Base-by-base conservation (phyloP, 2,888 invertebrate genomes). In the Schizaphis graminum region DNA sequence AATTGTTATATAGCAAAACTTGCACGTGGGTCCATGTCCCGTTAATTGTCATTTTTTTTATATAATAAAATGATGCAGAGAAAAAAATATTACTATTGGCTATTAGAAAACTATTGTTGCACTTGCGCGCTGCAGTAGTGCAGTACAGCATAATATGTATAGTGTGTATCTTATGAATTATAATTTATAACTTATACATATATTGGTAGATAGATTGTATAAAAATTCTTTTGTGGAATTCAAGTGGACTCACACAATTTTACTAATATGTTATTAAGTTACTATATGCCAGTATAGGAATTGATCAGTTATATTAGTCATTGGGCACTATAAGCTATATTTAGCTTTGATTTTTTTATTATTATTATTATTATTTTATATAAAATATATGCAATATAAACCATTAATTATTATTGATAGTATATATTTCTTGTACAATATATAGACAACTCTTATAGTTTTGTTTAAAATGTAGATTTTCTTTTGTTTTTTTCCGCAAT, bases 1-100 rank as follows among this genome's bases (percentile, higher is more conserved):
- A 49, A 87, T 61, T 86, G n/a, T 67, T 35, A 56, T 35, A 56
- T 5, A 41, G 41, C 2, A 21, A 91, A 61, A 47, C 86, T 10
- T 77, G 35, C 47, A 86, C 91, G 57, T 47, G 57, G 84, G 84
- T 56, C 7, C 77, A 3, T 49, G 91, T 91, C 44, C 44, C 57
- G 47, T 86, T 86, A 61, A 86, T 91, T 57, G 57, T 86, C 47
- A 13, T 85, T 44, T 85, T 85, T 44, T 85, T 28, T 41, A 10
- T 61, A 10, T 3, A 57, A 28, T 16, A 16, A 44, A 89, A 57
- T 44, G 13, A 47, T 44, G 16, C 5, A 28, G 44, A 47, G 1
- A 28, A 86, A 47, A 13, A 47, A 77, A 35, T 77, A 35, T 21
- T 21, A 21, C 7, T 35, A 35, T 77, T 77, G n/a, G 4, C 28